Conservation (phyloP, 1,140 invertebrate genomes). For the Nebria ingens region DNA sequence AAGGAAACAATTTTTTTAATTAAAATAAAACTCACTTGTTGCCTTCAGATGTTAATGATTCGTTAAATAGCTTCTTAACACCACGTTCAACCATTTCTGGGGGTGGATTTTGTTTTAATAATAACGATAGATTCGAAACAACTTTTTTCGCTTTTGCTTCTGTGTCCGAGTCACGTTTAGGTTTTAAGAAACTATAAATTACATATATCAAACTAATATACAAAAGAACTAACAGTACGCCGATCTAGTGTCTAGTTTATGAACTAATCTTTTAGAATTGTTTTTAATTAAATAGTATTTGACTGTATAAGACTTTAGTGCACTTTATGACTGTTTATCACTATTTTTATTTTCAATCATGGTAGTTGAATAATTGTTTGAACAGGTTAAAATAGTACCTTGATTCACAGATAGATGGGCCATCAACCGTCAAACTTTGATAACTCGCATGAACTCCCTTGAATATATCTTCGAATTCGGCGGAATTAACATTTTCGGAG, state of each 20-base stretch:
- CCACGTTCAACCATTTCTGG: background rate
- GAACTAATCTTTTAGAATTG: too few species aligned
- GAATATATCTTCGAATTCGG: constrained; percentile 23
- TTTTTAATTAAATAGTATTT: too few species aligned
- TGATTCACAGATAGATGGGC: too few species aligned
- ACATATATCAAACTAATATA: background rate
- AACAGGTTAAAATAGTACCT: background rate
- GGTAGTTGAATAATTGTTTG: background rate
- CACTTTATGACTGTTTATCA: too few species aligned
- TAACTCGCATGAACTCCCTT: constrained; percentile 13
- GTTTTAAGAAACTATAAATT: background rate
- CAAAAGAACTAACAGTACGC: constrained; percentile 1
- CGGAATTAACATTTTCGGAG: constrained; percentile 20
- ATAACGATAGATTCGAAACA: background rate
- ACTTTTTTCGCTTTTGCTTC: background rate
- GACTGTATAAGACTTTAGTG: too few species aligned
- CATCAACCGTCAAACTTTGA: background rate
- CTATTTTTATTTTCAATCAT: too few species aligned
- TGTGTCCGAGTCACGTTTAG: background rate
- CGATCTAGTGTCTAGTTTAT: too few species aligned
- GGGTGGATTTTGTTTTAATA: background rate
- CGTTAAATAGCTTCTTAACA: background rate
- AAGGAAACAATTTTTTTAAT: background rate
- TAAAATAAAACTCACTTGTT: background rate
- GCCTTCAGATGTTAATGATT: background rate